phyloP scores from a whole-genome alignment of 2,888 invertebrate species.

The Dromius quadrimaculatus region DNA sequence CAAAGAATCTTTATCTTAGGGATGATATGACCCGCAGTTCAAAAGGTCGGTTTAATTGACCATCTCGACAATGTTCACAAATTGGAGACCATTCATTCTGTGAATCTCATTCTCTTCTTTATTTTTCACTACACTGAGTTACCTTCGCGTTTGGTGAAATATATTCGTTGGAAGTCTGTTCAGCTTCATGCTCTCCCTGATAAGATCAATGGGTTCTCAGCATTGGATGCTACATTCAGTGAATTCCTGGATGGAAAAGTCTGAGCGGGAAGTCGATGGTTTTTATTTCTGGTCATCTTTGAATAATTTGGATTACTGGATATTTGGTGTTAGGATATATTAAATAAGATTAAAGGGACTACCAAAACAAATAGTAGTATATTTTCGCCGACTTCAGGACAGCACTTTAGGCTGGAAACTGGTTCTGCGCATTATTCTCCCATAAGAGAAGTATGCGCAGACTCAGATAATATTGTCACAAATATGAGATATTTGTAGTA shows the following conservation, averaged over 20 bases:
- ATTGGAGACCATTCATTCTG: conserved; percentile 20
- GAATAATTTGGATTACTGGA: too few species aligned
- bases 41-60: conserved; percentile 23
- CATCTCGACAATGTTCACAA: conserved; percentile 15
- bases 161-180: conserved; percentile 1
- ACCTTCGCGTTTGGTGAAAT: neutral
- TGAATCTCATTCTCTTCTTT: conserved; percentile 5
- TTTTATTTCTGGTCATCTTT: conserved; percentile 18
- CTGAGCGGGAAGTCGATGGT: conserved; percentile 1
- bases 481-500: too few species aligned
- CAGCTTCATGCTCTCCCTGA: conserved; percentile 7
- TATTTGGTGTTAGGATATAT: too few species aligned
- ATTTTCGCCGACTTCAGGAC: too few species aligned
- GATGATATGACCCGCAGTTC: conserved; percentile 4
- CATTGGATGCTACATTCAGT: neutral
- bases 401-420: too few species aligned
- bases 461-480: too few species aligned
- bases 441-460: too few species aligned
- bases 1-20: too few species aligned
- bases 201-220: conserved; percentile 8
- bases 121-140: neutral
- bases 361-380: too few species aligned
- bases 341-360: too few species aligned
- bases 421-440: too few species aligned
- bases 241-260: neutral